Conservation (phyloP, 2,113 vertebrate species). For the Chlorodrepanis virens region DNA sequence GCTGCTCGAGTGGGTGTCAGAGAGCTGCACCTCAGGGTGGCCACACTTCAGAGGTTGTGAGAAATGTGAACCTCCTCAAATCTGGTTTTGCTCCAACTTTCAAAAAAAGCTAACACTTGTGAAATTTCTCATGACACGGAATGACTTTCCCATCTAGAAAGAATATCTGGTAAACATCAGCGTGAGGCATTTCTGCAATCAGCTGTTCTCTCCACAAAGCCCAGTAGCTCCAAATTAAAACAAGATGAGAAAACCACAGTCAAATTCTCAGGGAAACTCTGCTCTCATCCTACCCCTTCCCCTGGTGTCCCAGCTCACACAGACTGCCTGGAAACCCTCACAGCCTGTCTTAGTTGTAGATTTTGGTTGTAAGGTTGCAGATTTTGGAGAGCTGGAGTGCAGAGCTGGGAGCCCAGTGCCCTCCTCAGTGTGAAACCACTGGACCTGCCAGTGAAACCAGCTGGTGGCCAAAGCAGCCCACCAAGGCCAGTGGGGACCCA, state of each 20-base stretch:
- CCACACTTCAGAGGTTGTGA: background rate
- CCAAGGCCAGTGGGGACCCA: background rate
- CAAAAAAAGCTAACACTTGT: background rate
- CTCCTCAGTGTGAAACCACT: background rate
- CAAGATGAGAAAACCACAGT: background rate
- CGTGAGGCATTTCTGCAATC: background rate
- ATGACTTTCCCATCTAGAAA: background rate
- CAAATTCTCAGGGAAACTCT: background rate
- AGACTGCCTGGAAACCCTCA: background rate
- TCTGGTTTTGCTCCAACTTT: background rate
- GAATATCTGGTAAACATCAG: slow-evolving; percentile 25
- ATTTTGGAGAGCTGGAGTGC: background rate
- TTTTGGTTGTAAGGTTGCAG: background rate
- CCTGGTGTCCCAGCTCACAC: background rate
- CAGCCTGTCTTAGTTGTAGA: background rate
- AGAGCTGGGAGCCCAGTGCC: background rate
- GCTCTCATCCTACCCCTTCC: background rate
- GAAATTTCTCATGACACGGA: slow-evolving; percentile 11
- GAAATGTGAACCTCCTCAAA: background rate
- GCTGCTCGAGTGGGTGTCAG: background rate
- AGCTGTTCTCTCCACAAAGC: background rate
- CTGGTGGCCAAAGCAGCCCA: background rate
- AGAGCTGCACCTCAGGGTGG: background rate
- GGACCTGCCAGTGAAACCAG: background rate
- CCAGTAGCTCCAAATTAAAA: slow-evolving; percentile 8